A percentile compares a stretch with the other conserved stretches of the same genome.
Conservation (phyloP, 2,888 invertebrate genomes). For the Nemotelus nigrinus region DNA sequence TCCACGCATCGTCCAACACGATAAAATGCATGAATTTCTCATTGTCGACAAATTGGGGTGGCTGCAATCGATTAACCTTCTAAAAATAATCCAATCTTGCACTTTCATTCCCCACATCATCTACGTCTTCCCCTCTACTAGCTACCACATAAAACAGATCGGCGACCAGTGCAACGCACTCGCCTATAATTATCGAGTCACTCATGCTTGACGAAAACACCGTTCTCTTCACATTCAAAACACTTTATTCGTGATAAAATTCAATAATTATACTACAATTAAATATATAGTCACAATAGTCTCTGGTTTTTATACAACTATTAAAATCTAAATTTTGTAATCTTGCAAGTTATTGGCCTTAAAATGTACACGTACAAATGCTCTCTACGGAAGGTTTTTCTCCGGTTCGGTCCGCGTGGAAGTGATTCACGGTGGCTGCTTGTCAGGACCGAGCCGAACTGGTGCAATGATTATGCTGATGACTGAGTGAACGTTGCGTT, state of each 20-base stretch:
- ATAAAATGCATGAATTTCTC: not conserved
- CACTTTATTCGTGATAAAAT: slow-evolving; percentile 40
- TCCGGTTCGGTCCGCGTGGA: slow-evolving; percentile 1
- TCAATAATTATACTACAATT: slow-evolving; percentile 43
- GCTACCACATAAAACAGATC: not conserved
- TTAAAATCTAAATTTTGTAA: slow-evolving; percentile 29
- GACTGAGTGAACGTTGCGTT: not conserved
- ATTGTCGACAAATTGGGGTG: slow-evolving; percentile 18
- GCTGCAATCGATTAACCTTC: slow-evolving; percentile 25
- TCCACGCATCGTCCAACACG: too few relatives aligned
- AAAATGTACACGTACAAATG: slow-evolving; percentile 38
- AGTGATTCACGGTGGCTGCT: not conserved
- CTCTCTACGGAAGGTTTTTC: slow-evolving; percentile 20
- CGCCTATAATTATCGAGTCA: slow-evolving; percentile 23
- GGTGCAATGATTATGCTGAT: not conserved
- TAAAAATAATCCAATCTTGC: slow-evolving; percentile 23
- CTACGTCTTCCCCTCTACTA: not conserved
- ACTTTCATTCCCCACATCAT: not conserved
- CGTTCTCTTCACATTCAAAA: slow-evolving; percentile 30
- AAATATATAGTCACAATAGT: slow-evolving; percentile 41
- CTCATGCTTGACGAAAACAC: not conserved
- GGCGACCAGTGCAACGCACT: slow-evolving; percentile 2
- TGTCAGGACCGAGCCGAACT: not conserved
- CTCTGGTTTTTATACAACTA: slow-evolving; percentile 36
- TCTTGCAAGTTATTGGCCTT: slow-evolving; percentile 38